Conservation (phyloP, 2,888 invertebrate species). For the Chloroclystis v-ata region DNA sequence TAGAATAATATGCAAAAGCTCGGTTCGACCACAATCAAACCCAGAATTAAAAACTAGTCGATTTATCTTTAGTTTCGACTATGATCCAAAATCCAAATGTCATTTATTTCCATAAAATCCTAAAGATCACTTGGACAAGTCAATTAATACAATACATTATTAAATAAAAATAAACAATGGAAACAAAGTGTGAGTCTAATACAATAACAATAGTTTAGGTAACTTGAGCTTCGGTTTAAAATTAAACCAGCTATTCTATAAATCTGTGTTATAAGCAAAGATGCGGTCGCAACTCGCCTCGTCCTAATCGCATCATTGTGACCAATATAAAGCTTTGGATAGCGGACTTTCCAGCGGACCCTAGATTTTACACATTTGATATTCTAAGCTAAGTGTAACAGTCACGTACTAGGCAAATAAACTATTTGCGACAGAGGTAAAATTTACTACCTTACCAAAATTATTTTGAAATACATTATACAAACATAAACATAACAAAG, state of each 20-base stretch:
- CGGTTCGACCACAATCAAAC: no score
- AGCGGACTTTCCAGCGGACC: slow-evolving; percentile 35
- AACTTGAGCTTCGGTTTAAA: not conserved
- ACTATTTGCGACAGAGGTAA: not conserved
- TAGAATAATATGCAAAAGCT: no score
- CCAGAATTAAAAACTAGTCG: no score
- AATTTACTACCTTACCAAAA: not conserved
- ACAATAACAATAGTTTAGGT: no score
- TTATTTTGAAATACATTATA: not conserved
- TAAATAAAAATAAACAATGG: no score
- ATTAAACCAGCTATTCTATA: slow-evolving; percentile 4
- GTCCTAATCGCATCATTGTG: slow-evolving; percentile 44
- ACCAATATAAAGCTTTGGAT: slow-evolving; percentile 37
- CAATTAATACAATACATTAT: no score
- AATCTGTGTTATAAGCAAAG: slow-evolving; percentile 21
- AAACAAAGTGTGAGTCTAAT: no score
- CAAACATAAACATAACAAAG: no score
- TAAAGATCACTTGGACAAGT: no score
- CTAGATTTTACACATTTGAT: slow-evolving; percentile 21
- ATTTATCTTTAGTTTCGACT: no score
- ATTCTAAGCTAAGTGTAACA: not conserved
- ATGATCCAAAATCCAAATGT: no score
- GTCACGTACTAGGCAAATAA: not conserved
- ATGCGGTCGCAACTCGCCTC: slow-evolving; percentile 36
- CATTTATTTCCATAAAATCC: no score